Evolutionary conservation across 2,113 vertebrate species (phyloP).

Genomic region (Bujurquina vittata): DNA sequence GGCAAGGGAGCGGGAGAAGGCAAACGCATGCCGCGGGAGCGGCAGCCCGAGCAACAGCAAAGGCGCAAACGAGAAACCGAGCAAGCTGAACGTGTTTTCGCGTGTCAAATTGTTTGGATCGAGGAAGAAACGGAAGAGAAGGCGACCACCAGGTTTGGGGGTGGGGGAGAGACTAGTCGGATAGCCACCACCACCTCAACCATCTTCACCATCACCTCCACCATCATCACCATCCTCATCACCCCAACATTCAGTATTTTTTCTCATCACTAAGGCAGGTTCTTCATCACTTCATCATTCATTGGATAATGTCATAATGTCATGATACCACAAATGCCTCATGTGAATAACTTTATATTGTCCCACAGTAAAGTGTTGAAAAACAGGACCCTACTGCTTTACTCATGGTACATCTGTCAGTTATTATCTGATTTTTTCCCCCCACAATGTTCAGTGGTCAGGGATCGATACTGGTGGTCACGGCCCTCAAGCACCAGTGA

Average conservation of each 20-base stretch:
- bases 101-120: conserved; percentile 97
- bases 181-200: conserved; percentile 4
- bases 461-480: background rate
- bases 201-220: conserved; percentile 27
- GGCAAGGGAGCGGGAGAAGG: conserved; percentile 96
- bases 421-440: background rate
- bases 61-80: conserved; percentile 90
- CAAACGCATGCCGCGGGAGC: conserved; percentile 92
- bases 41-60: conserved; percentile 96
- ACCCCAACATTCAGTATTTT: conserved; percentile 36
- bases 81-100: conserved; percentile 96
- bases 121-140: conserved; percentile 92
- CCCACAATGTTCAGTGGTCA: conserved; percentile 13
- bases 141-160: conserved; percentile 92
- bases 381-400: background rate
- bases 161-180: background rate
- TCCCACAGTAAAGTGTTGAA: background rate
- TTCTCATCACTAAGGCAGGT: conserved; percentile 17
- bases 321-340: conserved; percentile 22
- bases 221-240: conserved; percentile 27
- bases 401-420: background rate
- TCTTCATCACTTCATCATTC: conserved; percentile 22
- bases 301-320: conserved; percentile 17
- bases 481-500: conserved; percentile 17
- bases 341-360: conserved; percentile 42